Evolutionary conservation across 2,888 invertebrate species (phyloP).

Genomic region (Lasioglossum malachurum): DNA sequence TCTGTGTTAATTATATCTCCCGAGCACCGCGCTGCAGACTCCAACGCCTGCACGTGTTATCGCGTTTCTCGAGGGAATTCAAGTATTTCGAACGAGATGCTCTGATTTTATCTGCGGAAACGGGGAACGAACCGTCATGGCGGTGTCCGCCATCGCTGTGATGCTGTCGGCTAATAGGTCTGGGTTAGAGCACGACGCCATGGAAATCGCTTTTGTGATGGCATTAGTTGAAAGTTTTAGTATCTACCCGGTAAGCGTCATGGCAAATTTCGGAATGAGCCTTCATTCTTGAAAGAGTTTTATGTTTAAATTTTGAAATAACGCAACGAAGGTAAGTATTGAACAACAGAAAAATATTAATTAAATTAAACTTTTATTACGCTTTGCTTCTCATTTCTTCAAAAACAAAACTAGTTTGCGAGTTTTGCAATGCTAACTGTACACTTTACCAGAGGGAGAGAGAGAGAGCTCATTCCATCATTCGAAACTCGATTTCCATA

Average conservation of each 20-base stretch:
- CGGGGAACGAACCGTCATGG: background rate
- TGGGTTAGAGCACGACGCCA: background rate
- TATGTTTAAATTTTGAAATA: too few species aligned
- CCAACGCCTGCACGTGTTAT: background rate
- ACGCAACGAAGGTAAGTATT: too few species aligned
- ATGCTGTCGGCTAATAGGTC: background rate
- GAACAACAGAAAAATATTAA: too few species aligned
- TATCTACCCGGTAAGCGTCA: background rate
- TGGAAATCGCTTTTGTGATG: background rate
- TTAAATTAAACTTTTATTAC: too few species aligned
- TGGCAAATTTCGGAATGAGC: background rate
- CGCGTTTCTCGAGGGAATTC: constrained; percentile 30
- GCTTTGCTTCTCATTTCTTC: background rate
- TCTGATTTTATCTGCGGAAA: background rate
- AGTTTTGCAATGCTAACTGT: background rate
- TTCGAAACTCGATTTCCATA: background rate
- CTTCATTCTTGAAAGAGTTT: background rate
- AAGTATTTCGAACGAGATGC: constrained; percentile 1
- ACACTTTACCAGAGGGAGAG: background rate
- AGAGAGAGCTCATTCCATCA: background rate
- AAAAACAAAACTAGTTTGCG: background rate
- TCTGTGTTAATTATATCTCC: constrained; percentile 54
- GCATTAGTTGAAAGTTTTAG: background rate
- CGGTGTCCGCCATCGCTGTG: background rate
- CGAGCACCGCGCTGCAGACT: background rate